These are phyloP conservation scores for Ianthella basta DNA, from an alignment of 37 sponge, comb jelly and placozoan species.

Conservation along the genomic window DNA sequence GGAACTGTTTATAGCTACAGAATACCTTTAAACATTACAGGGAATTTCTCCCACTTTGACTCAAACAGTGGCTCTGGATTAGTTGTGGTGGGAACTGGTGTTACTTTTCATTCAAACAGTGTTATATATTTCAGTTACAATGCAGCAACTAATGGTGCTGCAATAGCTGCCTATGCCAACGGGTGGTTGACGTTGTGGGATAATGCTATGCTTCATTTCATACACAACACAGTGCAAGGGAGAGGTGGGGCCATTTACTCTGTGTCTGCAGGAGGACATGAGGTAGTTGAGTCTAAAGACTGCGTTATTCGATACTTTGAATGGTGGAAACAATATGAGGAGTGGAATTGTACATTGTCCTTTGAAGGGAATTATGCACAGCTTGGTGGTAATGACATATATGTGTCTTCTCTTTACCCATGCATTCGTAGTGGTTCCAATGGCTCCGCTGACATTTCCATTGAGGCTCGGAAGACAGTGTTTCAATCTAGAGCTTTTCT, in stretches of 20 bases:
- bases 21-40: not conserved
- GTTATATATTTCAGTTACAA: not conserved
- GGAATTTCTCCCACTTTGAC: not conserved
- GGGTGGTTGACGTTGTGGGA: not conserved
- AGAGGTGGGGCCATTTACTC: slow-evolving; percentile 6
- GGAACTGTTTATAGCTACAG: slow-evolving; percentile 1
- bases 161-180: not conserved
- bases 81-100: not conserved
- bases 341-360: no score
- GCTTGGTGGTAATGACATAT: no score
- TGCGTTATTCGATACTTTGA: no score
- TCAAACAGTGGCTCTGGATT: not conserved
- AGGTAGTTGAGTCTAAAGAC: no score
- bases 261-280: not conserved
- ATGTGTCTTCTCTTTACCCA: no score
- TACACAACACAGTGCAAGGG: not conserved
- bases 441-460: not conserved
- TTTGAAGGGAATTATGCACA: no score
- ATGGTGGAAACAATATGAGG: no score
- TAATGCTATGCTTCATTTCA: not conserved
- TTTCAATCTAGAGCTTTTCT: not conserved
- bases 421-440: no score
- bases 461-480: not conserved
- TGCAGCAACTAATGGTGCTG: slow-evolving; percentile 1
- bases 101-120: not conserved